phyloP scores from a whole-genome alignment of 2,113 vertebrate genomes.

The Sus scrofa region DNA sequence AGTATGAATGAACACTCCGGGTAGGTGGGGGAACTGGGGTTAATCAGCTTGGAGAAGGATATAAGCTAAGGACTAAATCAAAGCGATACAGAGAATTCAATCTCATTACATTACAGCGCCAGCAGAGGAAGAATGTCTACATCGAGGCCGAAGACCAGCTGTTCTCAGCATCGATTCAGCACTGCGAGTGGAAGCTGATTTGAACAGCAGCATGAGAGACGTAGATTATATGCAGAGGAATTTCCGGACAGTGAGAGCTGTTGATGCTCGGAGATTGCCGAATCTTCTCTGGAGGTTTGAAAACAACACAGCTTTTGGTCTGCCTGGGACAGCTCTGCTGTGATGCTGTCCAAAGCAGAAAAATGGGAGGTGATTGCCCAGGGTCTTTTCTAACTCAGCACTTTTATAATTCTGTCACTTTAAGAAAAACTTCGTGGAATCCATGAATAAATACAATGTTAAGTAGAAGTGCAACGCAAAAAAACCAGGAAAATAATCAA shows the following conservation, averaged over 20 bases:
- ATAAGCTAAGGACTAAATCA: conserved; percentile 57
- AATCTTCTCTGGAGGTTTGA: conserved; percentile 74
- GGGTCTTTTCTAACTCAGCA: conserved; percentile 47
- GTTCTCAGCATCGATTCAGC: conserved; percentile 52
- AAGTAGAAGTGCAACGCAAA: conserved; percentile 2
- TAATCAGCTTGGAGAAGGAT: conserved; percentile 66
- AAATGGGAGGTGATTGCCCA: conserved; percentile 62
- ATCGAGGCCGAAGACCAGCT: conserved; percentile 60
- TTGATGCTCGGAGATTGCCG: conserved; percentile 56
- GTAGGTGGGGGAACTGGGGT: background rate
- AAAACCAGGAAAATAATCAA: background rate
- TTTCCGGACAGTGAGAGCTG: conserved; percentile 63
- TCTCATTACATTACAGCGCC: conserved; percentile 54
- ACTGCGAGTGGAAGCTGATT: conserved; percentile 70
- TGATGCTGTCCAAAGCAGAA: conserved; percentile 46
- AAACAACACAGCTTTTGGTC: conserved; percentile 73
- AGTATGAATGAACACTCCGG: conserved; percentile 18
- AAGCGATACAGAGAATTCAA: conserved; percentile 59
- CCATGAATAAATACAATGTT: conserved; percentile 37
- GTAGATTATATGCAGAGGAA: conserved; percentile 61
- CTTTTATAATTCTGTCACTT: conserved; percentile 61
- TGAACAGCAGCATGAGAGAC: conserved; percentile 60
- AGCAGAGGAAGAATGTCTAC: conserved; percentile 73
- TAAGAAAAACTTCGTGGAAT: background rate
- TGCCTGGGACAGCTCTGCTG: conserved; percentile 55